Base-by-base conservation (phyloP, 1,140 invertebrate genomes). In the Kradibia gibbosae region DNA sequence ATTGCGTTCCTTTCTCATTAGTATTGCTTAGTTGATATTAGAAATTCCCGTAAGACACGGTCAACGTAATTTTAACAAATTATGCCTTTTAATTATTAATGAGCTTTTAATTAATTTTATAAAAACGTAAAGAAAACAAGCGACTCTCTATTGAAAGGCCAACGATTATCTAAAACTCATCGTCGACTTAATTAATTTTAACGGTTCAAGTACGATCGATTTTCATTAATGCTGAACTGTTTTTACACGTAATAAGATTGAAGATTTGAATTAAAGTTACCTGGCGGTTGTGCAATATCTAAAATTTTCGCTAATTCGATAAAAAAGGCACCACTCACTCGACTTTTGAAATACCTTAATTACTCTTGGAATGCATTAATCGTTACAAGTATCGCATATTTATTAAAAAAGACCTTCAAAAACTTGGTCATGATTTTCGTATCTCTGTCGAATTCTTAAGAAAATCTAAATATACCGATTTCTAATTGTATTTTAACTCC, bases 1-100 rank as follows among this genome's bases (percentile, higher is more conserved):
- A 20, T 39, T 39, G 62, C 62, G 39, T 67, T 67, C 62, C 39
- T 34, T 67, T 39, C 62, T 31, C 34, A 1, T 36, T n/a, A 36
- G 62, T n/a, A 67, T 67, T 67, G 62, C 39, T 67, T 67, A 17
- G 62, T 39, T 31, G 39, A 67, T 67, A 67, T 39, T 67, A 36
- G n/a, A n/a, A 39, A 67, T n/a, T 31, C 11, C 34, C 62, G 5
- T 39, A 67, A 67, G 36, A 22, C 34, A n/a, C 62, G 36, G 1
- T 39, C 36, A 39, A 67, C 50, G 15, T 20, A 20, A 53, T 53
- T 22, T 53, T 53, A 11, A 22, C 10, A 22, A 11, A n/a, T n/a
- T n/a, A n/a, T n/a, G n/a, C 15, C 45, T 65, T 36, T 17, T 36
- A 20, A 0, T 39, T 67, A n/a, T 67, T n/a, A 67, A 22, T 39